Base-by-base conservation (phyloP, 1,140 invertebrate species). In the Mya arenaria region DNA sequence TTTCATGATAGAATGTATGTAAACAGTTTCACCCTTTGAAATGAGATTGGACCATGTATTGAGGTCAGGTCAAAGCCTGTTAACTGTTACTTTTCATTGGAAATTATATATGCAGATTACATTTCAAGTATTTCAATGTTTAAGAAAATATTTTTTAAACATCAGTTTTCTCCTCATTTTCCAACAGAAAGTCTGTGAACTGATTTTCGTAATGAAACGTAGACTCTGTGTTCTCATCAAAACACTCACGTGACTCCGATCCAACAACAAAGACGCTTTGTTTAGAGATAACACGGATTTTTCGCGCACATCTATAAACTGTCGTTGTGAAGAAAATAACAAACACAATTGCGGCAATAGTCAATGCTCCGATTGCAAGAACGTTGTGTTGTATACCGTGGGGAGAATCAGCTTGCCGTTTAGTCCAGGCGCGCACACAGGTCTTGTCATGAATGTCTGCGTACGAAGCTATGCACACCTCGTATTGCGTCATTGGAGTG, bases 401-500 rank as follows among this genome's bases (percentile, higher is more conserved):
- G 32, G 44, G 4, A n/a, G 3, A 0, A 6, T 1, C n/a, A 23
- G 32, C 23, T 32, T 6, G 6, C 19, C 15, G n/a, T 23, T 23
- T 4, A 17, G 68, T 71, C 39, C 25, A 55, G 3, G 44, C 36
- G 30, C 68, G 30, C 0, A 71, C 23, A 55, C 68, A 71, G 1
- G 4, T 55, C 56, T 55, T 71, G 25, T 71, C 68, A 34, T 32
- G 52, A 15, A 28, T 44, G 39, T 71, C 68, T 5, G 23, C 25
- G 37, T 44, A 71, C 39, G 68, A 52, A 36, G 68, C 68, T 52
- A 71, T 71, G 30, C 68, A 71, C n/a, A 71, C 56, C 30, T 71
- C 68, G 36, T 71, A 71, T 71, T 71, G 44, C 23, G 68, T 71
- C 4, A 28, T 55, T 52, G 68, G 68, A 34, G 30, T 10, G 17